A percentile compares a stretch with the other conserved stretches of the same genome.
phyloP scores from a whole-genome alignment of 2,797 vertebrate genomes.

The Acrossocheilus fasciatus region DNA sequence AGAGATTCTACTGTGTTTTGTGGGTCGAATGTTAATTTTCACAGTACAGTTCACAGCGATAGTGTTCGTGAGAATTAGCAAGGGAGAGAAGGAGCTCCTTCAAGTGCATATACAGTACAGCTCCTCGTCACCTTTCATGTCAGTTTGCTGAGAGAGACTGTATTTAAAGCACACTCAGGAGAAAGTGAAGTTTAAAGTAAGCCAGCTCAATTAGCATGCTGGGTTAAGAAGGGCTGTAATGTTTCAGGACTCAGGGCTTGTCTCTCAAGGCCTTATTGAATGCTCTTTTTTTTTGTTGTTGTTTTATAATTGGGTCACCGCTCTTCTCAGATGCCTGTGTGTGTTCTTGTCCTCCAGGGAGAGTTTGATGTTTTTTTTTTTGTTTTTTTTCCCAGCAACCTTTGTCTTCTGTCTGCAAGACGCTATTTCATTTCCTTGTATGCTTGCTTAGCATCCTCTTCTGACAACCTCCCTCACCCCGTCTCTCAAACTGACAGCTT shows the following conservation, averaged over 20 bases:
- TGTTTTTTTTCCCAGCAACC: constrained; percentile 52
- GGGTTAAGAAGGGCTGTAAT: constrained; percentile 45
- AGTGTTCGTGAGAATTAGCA: not conserved
- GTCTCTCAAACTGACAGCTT: constrained; percentile 34
- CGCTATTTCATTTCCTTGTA: constrained; percentile 49
- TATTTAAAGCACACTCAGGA: constrained; percentile 55
- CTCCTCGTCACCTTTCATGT: constrained; percentile 40
- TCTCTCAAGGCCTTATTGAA: constrained; percentile 47
- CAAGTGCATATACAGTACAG: constrained; percentile 5
- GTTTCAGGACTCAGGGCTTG: constrained; percentile 39
- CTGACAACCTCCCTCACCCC: constrained; percentile 31
- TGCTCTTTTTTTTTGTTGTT: constrained; percentile 36
- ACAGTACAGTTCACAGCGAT: not conserved
- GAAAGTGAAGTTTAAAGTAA: constrained; percentile 55
- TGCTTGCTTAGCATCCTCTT: constrained; percentile 54
- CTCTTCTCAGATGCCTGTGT: constrained; percentile 59
- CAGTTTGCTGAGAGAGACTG: constrained; percentile 44
- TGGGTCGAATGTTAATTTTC: not conserved
- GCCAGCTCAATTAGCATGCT: constrained; percentile 44
- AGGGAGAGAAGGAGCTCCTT: constrained; percentile 24
- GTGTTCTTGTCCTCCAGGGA: constrained; percentile 45
- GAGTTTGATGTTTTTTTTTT: constrained; percentile 44
- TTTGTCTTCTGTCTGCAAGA: constrained; percentile 54
- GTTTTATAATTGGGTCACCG: constrained; percentile 63
- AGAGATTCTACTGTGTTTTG: not conserved